A percentile compares a stretch with the other conserved stretches of the same genome.
Conservation (phyloP, 2,113 vertebrate species). For the Plecturocebus donacophilus region DNA sequence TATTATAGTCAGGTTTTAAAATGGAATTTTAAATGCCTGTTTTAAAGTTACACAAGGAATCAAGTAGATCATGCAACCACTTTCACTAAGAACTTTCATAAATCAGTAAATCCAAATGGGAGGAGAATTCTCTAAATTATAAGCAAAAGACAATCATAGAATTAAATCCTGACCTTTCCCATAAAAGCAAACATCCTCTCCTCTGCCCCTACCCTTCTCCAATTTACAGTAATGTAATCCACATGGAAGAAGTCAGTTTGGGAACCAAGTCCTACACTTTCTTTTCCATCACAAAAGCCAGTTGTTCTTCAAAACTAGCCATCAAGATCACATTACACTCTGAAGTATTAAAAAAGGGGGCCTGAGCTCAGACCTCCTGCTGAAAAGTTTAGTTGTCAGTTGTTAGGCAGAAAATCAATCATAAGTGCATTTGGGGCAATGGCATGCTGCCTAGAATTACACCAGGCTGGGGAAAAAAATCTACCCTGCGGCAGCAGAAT, state of each 20-base stretch:
- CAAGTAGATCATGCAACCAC: not conserved
- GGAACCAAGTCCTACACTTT: slow-evolving; percentile 57
- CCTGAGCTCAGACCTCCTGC: slow-evolving; percentile 53
- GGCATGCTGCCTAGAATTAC: slow-evolving; percentile 61
- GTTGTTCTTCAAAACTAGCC: slow-evolving; percentile 66
- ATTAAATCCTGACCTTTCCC: slow-evolving; percentile 60
- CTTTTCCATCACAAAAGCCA: slow-evolving; percentile 69
- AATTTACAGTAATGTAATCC: slow-evolving; percentile 56
- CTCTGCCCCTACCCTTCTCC: not conserved
- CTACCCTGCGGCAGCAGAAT: slow-evolving; percentile 33
- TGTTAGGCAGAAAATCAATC: slow-evolving; percentile 80
- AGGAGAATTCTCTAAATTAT: slow-evolving; percentile 44
- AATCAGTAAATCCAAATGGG: slow-evolving; percentile 43
- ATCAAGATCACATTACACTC: slow-evolving; percentile 67
- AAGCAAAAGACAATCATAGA: slow-evolving; percentile 52
- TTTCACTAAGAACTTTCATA: slow-evolving; percentile 8
- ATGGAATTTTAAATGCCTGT: not conserved
- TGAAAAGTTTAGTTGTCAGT: slow-evolving; percentile 75
- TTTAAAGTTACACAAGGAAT: slow-evolving; percentile 20
- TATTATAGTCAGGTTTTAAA: not conserved
- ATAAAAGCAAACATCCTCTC: slow-evolving; percentile 24
- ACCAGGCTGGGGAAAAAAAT: not conserved
- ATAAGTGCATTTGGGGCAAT: slow-evolving; percentile 74
- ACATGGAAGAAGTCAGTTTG: slow-evolving; percentile 64
- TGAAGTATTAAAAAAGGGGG: slow-evolving; percentile 39